phyloP scores from a whole-genome alignment of 1,140 invertebrate genomes.

The Drosophila rhopaloa region DNA sequence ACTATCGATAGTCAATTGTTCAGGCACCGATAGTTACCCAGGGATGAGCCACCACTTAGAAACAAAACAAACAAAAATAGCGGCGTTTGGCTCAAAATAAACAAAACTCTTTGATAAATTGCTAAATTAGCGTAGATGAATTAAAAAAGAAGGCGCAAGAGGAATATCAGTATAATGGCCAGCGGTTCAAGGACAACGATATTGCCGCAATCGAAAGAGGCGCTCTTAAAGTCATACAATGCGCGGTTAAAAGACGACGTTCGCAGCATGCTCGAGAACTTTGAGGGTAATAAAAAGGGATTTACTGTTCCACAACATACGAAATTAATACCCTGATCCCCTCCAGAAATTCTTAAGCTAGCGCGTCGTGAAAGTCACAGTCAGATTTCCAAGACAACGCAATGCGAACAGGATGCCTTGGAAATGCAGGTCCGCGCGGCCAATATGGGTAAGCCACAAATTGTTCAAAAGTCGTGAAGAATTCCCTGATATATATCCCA shows the following conservation, averaged over 20 bases:
- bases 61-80: slow-evolving; percentile 3
- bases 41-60: too few species aligned
- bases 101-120: background rate
- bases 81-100: background rate
- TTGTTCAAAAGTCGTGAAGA: too few species aligned
- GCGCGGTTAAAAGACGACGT: slow-evolving; percentile 97
- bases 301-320: background rate
- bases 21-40: too few species aligned
- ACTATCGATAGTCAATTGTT: too few species aligned
- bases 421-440: slow-evolving; percentile 98
- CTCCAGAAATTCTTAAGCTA: slow-evolving; percentile 95
- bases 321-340: background rate
- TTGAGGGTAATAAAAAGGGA: slow-evolving; percentile 88
- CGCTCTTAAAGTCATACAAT: slow-evolving; percentile 96
- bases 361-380: slow-evolving; percentile 96
- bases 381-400: slow-evolving; percentile 94
- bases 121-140: background rate
- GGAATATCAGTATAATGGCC: slow-evolving; percentile 37
- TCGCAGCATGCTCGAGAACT: slow-evolving; percentile 98
- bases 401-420: slow-evolving; percentile 97
- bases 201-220: slow-evolving; percentile 96
- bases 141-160: background rate
- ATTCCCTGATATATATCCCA: background rate
- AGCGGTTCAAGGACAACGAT: slow-evolving; percentile 84
- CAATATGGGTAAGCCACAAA: slow-evolving; percentile 90